Evolutionary conservation across 1,140 invertebrate genomes (phyloP), one percentile per base, ranked within the genome.

Genomic region (Hesperophylax magnus): DNA sequence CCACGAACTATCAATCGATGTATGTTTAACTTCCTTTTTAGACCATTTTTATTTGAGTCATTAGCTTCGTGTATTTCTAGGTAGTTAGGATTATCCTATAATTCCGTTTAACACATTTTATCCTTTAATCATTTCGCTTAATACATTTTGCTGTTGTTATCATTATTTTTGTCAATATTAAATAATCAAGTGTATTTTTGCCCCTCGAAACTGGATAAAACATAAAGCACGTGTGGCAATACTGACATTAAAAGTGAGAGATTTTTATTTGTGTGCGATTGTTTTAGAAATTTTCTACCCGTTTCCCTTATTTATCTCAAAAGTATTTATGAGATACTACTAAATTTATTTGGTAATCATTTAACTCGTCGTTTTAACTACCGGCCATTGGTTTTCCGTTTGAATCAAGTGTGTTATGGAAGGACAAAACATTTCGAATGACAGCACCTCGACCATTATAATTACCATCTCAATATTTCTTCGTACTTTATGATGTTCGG

Each of bases 351-450:
- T 31, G 24, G 34, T 31, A 8, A 67, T 17, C 22, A 34, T 31
- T n/a, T 5, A 20, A 67, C 63, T 3, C 31, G 31, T 67, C 31
- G 22, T 31, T 27, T n/a, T 34, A 67, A 67, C 22, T 47, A 17
- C 31, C 17, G 63, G 31, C 17, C 31, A 34, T 67, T 34, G 63
- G 39, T 67, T 67, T 67, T 67, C 63, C 9, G 63, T 67, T 67
- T 8, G 22, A 27, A 58, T 72, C 31, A 24, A 61, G 52, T 53
- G 47, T 69, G 77, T 78, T 65, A 78, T 71, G 77, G 77, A 65
- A 78, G 77, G 63, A 78, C 52, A 54, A 78, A 69, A 78, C 63
- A 78, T 78, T 78, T 69, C 77, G 27, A 71, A 78, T 67, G 77
- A 78, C 77, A 78, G 61, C 34, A 69, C 77, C 34, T 77, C 69